These are phyloP conservation scores for Centropyge bicolor DNA, from an alignment of 2,797 vertebrate genomes.

Conservation along the genomic window DNA sequence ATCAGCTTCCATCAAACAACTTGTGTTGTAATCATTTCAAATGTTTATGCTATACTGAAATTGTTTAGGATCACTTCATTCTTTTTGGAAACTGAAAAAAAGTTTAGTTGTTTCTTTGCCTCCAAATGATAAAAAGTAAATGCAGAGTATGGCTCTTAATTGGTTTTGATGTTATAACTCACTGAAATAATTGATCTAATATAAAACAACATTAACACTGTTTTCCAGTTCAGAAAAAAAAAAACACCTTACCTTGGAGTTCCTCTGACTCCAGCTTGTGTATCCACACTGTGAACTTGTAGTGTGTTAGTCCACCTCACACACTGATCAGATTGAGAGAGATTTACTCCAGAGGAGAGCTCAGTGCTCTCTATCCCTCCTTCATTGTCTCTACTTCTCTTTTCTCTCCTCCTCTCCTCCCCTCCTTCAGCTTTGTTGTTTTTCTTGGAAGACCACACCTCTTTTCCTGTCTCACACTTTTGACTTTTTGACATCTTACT, in stretches of 20 bases:
- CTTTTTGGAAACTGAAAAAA: background rate
- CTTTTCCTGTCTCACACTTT: conserved; percentile 27
- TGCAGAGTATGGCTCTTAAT: background rate
- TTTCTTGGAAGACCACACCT: conserved; percentile 59
- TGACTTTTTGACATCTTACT: conserved; percentile 18
- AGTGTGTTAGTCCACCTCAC: conserved; percentile 54
- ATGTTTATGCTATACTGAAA: background rate
- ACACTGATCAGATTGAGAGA: conserved; percentile 76
- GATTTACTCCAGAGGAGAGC: conserved; percentile 75
- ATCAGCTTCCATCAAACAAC: background rate
- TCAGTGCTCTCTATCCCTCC: conserved; percentile 64
- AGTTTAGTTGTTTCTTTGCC: background rate
- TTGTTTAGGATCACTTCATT: background rate
- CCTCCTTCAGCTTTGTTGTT: conserved; percentile 40
- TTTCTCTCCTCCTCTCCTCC: conserved; percentile 45
- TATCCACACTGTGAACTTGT: conserved; percentile 36
- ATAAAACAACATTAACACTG: background rate
- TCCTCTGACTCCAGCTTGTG: conserved; percentile 9
- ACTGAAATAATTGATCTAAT: background rate
- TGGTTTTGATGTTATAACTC: background rate
- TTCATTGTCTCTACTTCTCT: conserved; percentile 51
- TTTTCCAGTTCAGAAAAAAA: background rate
- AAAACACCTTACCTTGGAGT: conserved; percentile 58
- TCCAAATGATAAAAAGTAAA: background rate
- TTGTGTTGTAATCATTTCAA: background rate